These are phyloP conservation scores for Sinonovacula constricta DNA, from an alignment of 1,140 invertebrate genomes.

Conservation along the genomic window DNA sequence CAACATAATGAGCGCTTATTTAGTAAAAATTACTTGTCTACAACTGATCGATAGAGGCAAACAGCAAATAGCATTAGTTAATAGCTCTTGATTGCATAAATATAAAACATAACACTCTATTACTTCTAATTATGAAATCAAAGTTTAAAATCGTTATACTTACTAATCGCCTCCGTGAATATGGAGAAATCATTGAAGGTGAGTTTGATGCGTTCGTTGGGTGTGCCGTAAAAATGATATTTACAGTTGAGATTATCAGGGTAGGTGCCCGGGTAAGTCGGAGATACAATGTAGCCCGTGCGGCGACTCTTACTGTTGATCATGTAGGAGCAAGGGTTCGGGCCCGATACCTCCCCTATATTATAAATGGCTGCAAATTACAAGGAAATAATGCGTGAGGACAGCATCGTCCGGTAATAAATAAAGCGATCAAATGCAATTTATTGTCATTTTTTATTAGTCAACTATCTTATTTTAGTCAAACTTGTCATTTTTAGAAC, in stretches of 20 bases:
- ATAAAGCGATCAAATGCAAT: too few relatives aligned
- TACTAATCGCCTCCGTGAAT: constrained; percentile 98
- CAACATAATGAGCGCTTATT: too few relatives aligned
- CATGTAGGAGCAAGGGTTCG: constrained; percentile 79
- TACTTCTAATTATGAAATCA: too few relatives aligned
- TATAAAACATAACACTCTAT: too few relatives aligned
- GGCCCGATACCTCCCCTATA: constrained; percentile 87
- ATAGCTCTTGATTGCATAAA: too few relatives aligned
- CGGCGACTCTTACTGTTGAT: constrained; percentile 78
- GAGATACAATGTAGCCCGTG: constrained; percentile 93
- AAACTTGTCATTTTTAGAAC: too few relatives aligned
- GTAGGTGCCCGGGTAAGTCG: constrained; percentile 99
- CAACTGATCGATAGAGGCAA: too few relatives aligned
- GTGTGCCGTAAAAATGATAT: constrained; percentile 95
- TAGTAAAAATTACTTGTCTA: too few relatives aligned
- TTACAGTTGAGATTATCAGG: constrained; percentile 96
- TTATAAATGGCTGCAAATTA: constrained; percentile 85
- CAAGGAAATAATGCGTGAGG: neutral
- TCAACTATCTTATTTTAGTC: too few relatives aligned
- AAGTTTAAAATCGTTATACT: constrained; percentile 79
- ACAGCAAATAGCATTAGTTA: too few relatives aligned
- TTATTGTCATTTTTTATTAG: too few relatives aligned
- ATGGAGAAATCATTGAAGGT: constrained; percentile 99
- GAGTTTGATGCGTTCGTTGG: constrained; percentile 93
- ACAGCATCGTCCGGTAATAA: too few relatives aligned